A percentile compares a stretch with the other conserved stretches of the same genome.
Conservation (phyloP, 1,140 invertebrate species). For the Tyrophagus putrescentiae region DNA sequence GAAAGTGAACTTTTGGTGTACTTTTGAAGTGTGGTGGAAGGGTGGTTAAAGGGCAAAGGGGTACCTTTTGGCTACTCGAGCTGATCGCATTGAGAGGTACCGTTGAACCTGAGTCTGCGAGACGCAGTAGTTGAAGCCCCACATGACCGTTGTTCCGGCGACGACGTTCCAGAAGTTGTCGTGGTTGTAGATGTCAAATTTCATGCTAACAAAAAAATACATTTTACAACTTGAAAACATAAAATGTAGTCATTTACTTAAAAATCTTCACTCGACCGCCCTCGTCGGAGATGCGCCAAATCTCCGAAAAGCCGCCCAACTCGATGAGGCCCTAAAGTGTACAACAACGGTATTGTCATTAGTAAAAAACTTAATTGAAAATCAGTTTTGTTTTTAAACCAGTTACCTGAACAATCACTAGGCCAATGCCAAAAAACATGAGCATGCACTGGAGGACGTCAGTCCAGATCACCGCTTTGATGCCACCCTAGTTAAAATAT, state of each 20-base stretch:
- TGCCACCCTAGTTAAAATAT: too few species aligned
- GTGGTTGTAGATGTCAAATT: conserved; percentile 21
- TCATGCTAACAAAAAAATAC: not conserved
- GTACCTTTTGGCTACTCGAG: conserved; percentile 20
- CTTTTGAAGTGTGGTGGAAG: too few species aligned
- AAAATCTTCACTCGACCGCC: conserved; percentile 50
- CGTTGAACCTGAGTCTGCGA: conserved; percentile 25
- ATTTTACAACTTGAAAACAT: not conserved
- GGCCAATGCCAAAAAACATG: conserved; percentile 25
- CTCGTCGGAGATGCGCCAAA: conserved; percentile 48
- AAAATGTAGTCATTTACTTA: too few species aligned
- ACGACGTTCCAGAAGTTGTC: conserved; percentile 23
- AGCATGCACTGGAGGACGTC: conserved; percentile 27
- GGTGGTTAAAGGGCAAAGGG: too few species aligned
- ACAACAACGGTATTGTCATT: too few species aligned
- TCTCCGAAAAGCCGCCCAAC: conserved; percentile 44
- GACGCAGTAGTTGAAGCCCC: conserved; percentile 23
- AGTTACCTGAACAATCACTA: conserved; percentile 57
- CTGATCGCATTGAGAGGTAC: conserved; percentile 20
- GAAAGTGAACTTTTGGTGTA: too few species aligned
- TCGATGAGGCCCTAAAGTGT: conserved; percentile 41
- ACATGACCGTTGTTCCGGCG: conserved; percentile 13
- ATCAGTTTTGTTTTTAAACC: too few species aligned
- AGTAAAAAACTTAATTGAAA: too few species aligned
- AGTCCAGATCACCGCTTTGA: conserved; percentile 29